Conservation (phyloP, 1,140 invertebrate species). For the Chrysomallon squamiferum region DNA sequence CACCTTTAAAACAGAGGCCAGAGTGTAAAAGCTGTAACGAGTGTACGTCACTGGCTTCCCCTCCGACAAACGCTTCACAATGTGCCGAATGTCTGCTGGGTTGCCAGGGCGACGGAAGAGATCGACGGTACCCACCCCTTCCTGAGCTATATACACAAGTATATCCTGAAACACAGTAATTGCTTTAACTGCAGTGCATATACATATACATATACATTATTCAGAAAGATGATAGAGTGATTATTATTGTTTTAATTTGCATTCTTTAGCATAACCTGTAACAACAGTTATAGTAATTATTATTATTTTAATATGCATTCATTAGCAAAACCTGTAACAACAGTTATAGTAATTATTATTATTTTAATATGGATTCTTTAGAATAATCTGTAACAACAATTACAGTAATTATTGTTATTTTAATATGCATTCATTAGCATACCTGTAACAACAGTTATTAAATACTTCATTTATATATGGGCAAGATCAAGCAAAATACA, state of each 20-base stretch:
- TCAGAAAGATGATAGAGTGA: not conserved
- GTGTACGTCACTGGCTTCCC: slow-evolving; percentile 96
- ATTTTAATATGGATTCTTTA: too few relatives aligned
- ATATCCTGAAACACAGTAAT: slow-evolving; percentile 48
- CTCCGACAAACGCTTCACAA: slow-evolving; percentile 92
- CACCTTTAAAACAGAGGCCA: slow-evolving; percentile 94
- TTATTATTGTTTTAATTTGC: not conserved
- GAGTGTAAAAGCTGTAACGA: slow-evolving; percentile 97
- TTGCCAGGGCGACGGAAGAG: slow-evolving; percentile 62
- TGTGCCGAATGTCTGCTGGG: slow-evolving; percentile 83
- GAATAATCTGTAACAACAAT: too few relatives aligned
- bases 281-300: too few relatives aligned
- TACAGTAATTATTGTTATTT: too few relatives aligned
- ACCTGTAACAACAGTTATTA: too few relatives aligned
- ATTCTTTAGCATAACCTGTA: not conserved
- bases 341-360: too few relatives aligned
- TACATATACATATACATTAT: not conserved
- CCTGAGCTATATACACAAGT: slow-evolving; percentile 60
- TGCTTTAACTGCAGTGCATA: not conserved
- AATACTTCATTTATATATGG: too few relatives aligned
- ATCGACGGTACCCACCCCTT: slow-evolving; percentile 60
- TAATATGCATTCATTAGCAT: too few relatives aligned
- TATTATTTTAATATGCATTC: too few relatives aligned
- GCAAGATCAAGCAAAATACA: too few relatives aligned
- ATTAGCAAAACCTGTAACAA: too few relatives aligned